Percentiles rank a stretch among this genome's conserved stretches.
These are phyloP conservation scores for Aporrectodea caliginosa DNA, from an alignment of 1,140 invertebrate genomes.

Conservation along the genomic window DNA sequence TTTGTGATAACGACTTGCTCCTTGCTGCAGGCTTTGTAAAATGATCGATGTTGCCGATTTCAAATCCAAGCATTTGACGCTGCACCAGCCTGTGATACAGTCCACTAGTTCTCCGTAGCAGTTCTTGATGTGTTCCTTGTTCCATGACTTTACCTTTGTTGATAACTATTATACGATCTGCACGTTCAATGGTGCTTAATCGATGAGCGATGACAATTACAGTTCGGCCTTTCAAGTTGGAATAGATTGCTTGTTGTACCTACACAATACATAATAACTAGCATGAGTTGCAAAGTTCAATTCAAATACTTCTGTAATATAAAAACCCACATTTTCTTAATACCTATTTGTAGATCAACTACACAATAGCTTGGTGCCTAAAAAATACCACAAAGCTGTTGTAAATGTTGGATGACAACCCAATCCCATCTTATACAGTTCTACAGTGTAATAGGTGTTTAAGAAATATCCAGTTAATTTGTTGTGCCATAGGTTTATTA, in stretches of 20 bases:
- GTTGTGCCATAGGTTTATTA: too few relatives aligned
- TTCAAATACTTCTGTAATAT: background rate
- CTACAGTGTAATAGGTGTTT: too few relatives aligned
- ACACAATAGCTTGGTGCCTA: too few relatives aligned
- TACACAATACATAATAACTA: background rate
- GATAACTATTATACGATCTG: conserved; percentile 36
- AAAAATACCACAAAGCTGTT: too few relatives aligned
- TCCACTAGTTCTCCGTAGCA: background rate
- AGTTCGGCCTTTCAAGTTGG: conserved; percentile 58
- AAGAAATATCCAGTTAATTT: too few relatives aligned
- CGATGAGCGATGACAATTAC: conserved; percentile 77
- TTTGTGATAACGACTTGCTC: background rate
- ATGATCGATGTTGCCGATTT: background rate
- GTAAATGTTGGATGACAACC: too few relatives aligned
- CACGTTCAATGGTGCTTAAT: conserved; percentile 64
- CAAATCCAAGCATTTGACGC: background rate
- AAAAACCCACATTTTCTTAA: background rate
- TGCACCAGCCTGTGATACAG: background rate
- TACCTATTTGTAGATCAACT: too few relatives aligned
- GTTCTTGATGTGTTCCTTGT: conserved; percentile 27
- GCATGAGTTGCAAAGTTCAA: background rate
- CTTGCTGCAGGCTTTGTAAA: background rate
- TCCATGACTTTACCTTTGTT: conserved; percentile 36
- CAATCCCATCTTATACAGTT: too few relatives aligned
- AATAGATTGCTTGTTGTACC: conserved; percentile 48